Percentiles rank a stretch among this genome's conserved stretches.
Conservation (phyloP, 2,888 invertebrate genomes). For the Xestia rhomboidea region DNA sequence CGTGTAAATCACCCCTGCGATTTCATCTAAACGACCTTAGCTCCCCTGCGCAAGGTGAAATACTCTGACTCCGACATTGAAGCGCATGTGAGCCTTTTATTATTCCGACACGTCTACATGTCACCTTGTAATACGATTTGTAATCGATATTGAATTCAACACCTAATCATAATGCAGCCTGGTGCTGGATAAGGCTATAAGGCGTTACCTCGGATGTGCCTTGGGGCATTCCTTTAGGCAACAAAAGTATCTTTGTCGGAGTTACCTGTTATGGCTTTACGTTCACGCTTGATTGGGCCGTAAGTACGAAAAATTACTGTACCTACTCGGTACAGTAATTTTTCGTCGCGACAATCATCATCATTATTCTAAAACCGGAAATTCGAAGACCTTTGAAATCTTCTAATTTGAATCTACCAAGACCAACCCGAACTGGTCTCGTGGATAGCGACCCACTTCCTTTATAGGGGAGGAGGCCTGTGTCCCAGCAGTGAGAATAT, state of each 20-base stretch:
- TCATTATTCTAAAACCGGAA: background rate
- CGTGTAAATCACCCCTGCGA: background rate
- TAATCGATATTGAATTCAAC: constrained; percentile 67
- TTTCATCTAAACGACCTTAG: constrained; percentile 33
- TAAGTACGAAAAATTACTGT: no score
- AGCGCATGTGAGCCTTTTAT: constrained; percentile 64
- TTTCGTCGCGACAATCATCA: background rate
- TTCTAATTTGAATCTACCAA: no score
- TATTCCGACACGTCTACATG: constrained; percentile 62
- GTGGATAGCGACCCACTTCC: no score
- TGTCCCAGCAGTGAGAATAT: background rate
- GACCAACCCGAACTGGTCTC: no score
- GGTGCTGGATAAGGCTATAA: constrained; percentile 80
- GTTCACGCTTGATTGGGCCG: background rate
- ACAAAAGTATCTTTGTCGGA: constrained; percentile 2
- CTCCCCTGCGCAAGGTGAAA: constrained; percentile 32
- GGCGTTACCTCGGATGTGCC: constrained; percentile 58
- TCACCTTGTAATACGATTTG: constrained; percentile 73
- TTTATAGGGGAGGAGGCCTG: background rate
- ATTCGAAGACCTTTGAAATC: no score
- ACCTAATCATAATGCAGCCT: constrained; percentile 76
- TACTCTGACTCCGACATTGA: constrained; percentile 59
- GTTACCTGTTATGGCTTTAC: background rate
- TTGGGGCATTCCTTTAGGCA: constrained; percentile 40
- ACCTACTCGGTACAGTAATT: no score